phyloP scores from a whole-genome alignment of 2,113 vertebrate genomes.

The Paracanthobrama guichenoti region DNA sequence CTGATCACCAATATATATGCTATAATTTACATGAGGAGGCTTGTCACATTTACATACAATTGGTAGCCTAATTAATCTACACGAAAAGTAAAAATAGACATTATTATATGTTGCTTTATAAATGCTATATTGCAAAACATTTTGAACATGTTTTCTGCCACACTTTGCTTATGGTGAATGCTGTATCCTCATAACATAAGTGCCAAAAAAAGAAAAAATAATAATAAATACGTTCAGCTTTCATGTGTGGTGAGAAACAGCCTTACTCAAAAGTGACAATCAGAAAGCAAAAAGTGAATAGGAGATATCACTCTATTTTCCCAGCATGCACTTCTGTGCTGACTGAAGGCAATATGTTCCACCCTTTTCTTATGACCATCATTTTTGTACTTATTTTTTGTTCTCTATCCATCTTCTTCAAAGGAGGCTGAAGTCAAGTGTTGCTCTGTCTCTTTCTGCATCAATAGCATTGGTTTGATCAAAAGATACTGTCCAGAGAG shows the following conservation, averaged over 20 bases:
- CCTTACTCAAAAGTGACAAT: not conserved
- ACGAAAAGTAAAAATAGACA: not conserved
- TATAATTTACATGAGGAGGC: not conserved
- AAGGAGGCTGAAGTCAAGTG: constrained; percentile 10
- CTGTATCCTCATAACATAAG: not conserved
- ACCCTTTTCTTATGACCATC: not conserved
- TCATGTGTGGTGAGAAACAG: not conserved
- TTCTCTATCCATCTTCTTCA: not conserved
- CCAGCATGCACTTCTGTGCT: not conserved
- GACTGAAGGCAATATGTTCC: not conserved
- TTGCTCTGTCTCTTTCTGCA: not conserved
- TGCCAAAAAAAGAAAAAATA: not conserved
- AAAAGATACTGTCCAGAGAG: constrained; percentile 2
- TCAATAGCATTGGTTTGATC: constrained; percentile 7
- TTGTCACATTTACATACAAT: not conserved
- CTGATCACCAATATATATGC: not conserved
- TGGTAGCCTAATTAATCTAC: not conserved
- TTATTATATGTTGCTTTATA: not conserved
- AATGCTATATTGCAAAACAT: not conserved
- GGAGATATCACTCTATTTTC: not conserved
- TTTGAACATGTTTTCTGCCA: not conserved
- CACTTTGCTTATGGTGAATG: not conserved
- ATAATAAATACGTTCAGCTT: not conserved
- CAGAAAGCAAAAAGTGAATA: not conserved
- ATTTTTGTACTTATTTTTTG: not conserved